Conservation (phyloP, 1,140 invertebrate species). For the Phortica variegata region DNA sequence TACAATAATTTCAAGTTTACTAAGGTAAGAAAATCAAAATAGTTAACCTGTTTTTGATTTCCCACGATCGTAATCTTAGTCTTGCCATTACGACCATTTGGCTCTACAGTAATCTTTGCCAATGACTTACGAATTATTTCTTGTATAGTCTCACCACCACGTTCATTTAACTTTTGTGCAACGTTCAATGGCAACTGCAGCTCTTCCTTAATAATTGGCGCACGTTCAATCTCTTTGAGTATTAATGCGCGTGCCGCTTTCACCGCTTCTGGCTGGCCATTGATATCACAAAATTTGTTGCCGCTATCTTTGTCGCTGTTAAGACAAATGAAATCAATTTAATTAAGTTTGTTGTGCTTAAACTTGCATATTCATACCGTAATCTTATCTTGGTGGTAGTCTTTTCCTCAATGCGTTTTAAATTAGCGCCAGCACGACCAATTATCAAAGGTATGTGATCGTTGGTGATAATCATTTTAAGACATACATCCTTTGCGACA, state of each 20-base stretch:
- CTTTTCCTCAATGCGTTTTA: slow-evolving; percentile 71
- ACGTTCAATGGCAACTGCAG: slow-evolving; percentile 67
- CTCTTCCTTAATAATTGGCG: slow-evolving; percentile 66
- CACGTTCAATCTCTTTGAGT: slow-evolving; percentile 68
- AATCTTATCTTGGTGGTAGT: slow-evolving; percentile 72
- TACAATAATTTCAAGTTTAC: background rate
- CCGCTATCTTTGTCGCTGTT: slow-evolving; percentile 57
- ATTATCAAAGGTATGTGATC: slow-evolving; percentile 58
- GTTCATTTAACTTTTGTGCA: slow-evolving; percentile 70
- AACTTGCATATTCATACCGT: slow-evolving; percentile 37
- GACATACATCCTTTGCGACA: slow-evolving; percentile 31
- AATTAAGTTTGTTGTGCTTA: slow-evolving; percentile 26
- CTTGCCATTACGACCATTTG: slow-evolving; percentile 41
- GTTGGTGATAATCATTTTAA: slow-evolving; percentile 45
- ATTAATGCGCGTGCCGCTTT: slow-evolving; percentile 71
- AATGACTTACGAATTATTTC: slow-evolving; percentile 62
- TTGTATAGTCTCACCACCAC: slow-evolving; percentile 69
- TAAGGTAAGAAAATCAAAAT: background rate
- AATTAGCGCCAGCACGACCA: slow-evolving; percentile 67
- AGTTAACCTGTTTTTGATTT: slow-evolving; percentile 61
- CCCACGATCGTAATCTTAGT: slow-evolving; percentile 62
- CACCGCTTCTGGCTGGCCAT: slow-evolving; percentile 64
- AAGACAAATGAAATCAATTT: background rate
- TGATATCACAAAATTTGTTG: slow-evolving; percentile 66
- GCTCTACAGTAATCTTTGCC: slow-evolving; percentile 46